These are phyloP conservation scores for Hexactinellida sp. DNA, from an alignment of 37 sponge, comb jelly and placozoan species.

Conservation along the genomic window DNA sequence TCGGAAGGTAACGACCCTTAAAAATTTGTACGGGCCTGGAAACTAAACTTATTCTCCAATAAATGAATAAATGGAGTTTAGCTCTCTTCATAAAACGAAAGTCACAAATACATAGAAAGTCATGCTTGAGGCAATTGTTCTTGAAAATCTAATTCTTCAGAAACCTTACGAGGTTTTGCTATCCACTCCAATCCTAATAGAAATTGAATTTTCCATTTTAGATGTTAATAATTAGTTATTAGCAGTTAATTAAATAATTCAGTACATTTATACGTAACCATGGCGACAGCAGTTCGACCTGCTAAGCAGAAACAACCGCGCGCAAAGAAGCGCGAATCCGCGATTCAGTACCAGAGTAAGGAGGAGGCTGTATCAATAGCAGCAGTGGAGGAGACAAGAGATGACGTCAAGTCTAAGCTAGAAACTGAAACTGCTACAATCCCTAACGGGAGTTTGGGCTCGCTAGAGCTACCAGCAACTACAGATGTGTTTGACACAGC, in stretches of 20 bases:
- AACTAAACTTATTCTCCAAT: too few relatives aligned
- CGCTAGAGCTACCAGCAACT: background rate
- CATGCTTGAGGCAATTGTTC: too few relatives aligned
- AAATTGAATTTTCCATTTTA: background rate
- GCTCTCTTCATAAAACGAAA: too few relatives aligned
- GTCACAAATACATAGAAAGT: too few relatives aligned
- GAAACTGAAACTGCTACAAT: background rate
- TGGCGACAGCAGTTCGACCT: constrained; percentile 16
- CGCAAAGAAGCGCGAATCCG: background rate
- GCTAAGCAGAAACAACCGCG: background rate
- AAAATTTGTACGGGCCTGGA: too few relatives aligned
- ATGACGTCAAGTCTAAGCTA: background rate
- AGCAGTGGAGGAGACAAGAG: background rate
- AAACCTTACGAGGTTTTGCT: background rate
- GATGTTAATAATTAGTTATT: background rate
- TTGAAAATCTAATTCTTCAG: background rate
- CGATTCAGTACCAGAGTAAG: background rate
- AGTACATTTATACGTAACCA: background rate
- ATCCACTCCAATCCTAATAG: background rate
- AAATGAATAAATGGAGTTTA: too few relatives aligned
- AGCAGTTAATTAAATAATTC: too few relatives aligned
- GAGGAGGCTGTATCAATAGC: background rate
- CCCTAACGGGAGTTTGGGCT: background rate
- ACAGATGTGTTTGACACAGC: background rate
- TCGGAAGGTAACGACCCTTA: too few relatives aligned